Base-by-base conservation (phyloP, 1,140 invertebrate genomes). In the Ericerus pela region DNA sequence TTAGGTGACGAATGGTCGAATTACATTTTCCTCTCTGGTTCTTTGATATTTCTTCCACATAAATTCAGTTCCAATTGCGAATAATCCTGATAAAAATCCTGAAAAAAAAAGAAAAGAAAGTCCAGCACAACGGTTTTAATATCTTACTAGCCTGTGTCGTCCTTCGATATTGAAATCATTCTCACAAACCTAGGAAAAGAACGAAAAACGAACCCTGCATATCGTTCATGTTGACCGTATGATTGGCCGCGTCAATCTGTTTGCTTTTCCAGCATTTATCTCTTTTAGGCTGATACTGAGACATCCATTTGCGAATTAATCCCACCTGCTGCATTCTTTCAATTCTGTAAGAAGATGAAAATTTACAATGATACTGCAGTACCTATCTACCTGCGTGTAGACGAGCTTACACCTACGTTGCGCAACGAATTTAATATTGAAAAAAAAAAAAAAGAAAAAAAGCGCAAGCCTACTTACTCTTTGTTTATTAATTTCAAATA, bases 141-240 rank as follows among this genome's bases (percentile, higher is more conserved):
- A n/a, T 33, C 8, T 33, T 33, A 33, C 30, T 33, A 33, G 8
- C n/a, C 8, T 33, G 30, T 33, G n/a, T 10, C 8, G 30, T n/a
- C 30, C 8, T 33, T 8, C 30, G 30, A 38, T 38, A 6, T 47
- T 47, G 22, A 22, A 24, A 24, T 18, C 5, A 6, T 6, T 6
- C 20, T 6, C 4, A 38, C 36, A 52, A 54, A 85, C 85, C 85
- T 27, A 88, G 68, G 58, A 84, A 76, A 2, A 90, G 68, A 0
- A 88, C 78, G 59, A 86, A 85, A 71, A 88, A 89, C 38, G 83
- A 89, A 27, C 88, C 89, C 67, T 91, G 85, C 87, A 92, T 92
- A 63, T 92, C 88, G 54, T 81, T 74, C 59, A 90, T 74, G 63
- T 88, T 85, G 2, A 92, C 85, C 51, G 84, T 88, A 62, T 88